A percentile compares a stretch with the other conserved stretches of the same genome.
Evolutionary conservation across 2,888 invertebrate genomes (phyloP).

Genomic region (Torymus tubicola): DNA sequence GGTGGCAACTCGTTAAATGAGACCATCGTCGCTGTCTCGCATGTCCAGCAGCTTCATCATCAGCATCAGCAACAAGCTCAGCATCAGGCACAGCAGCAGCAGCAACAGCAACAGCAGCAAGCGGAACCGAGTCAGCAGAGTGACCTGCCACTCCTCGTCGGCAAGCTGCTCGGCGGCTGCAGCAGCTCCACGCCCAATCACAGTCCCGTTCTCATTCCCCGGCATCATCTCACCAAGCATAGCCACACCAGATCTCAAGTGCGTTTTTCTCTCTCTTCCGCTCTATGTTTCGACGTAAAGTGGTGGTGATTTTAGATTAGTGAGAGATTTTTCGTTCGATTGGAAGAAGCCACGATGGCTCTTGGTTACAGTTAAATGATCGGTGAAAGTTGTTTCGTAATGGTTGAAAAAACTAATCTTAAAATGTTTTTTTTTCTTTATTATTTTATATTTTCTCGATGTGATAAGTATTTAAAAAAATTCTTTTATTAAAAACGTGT

Average conservation of each 20-base stretch:
- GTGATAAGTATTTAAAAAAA: too few relatives aligned
- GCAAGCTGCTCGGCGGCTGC: conserved; percentile 81
- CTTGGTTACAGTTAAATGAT: too few relatives aligned
- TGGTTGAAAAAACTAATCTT: too few relatives aligned
- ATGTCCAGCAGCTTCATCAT: conserved; percentile 67
- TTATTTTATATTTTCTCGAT: too few relatives aligned
- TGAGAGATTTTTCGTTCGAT: too few relatives aligned
- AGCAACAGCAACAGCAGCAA: conserved; percentile 54
- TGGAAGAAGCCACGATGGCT: too few relatives aligned
- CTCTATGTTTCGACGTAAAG: too few relatives aligned
- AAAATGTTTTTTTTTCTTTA: too few relatives aligned
- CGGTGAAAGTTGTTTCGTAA: too few relatives aligned
- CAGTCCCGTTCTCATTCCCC: conserved; percentile 80
- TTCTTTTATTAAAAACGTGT: too few relatives aligned
- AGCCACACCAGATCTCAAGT: conserved; percentile 75
- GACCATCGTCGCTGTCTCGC: conserved; percentile 66
- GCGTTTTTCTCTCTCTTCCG: conserved; percentile 26
- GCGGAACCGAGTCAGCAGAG: conserved; percentile 69
- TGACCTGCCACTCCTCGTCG: conserved; percentile 78
- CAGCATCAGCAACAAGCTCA: conserved; percentile 60
- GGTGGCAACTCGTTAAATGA: conserved; percentile 69
- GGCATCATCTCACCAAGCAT: conserved; percentile 75
- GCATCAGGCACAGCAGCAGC: conserved; percentile 62
- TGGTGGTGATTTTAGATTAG: too few relatives aligned
- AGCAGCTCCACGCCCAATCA: conserved; percentile 82